Base-by-base conservation (phyloP, 1,140 invertebrate species). In the Drosophila sp. region DNA sequence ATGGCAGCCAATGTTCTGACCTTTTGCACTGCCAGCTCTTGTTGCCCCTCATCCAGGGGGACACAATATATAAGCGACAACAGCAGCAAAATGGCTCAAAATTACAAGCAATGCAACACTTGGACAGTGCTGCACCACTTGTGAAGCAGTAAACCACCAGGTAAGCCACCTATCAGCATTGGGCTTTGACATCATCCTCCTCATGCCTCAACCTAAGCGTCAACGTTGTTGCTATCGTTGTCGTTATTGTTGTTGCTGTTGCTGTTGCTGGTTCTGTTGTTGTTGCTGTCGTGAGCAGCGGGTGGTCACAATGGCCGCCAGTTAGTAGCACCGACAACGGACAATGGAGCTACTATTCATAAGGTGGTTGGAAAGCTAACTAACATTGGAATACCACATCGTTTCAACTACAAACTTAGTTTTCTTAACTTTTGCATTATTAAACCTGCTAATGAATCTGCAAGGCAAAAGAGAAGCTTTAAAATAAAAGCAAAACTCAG, bases 21-120 rank as follows among this genome's bases (percentile, higher is more conserved):
- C 82, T 87, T 82, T 87, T 78, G 79, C 41, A 72, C 50, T 67
- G 16, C 50, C 65, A 61, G 54, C 38, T 43, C 16, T n/a, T n/a
- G n/a, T n/a, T n/a, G n/a, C 41, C 51, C 4, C 21, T 7, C 0
- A 25, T 2, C 4, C 1, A 6, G 27, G 27, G 27, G 27, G 6
- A 29, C 2, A 29, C 0, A 5, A 29, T 27, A 27, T n/a, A 5
- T 41, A 51, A 43, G 14, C 38, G 40, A 25, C 48, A 59, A 29
- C 75, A 66, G 61, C 57, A 72, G 48, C 69, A 76, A 59, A 64
- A 73, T 71, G 62, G 75, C 58, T 69, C 51, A 58, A 66, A 65
- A 64, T 41, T 64, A 78, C 73, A 76, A 72, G 69, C 61, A 59
- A 65, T 72, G 62, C 73, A 72, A 76, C 73, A 76, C 73, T 76